Evolutionary conservation across 2,797 vertebrate genomes (phyloP), one percentile per base, ranked within the genome.

Genomic region (Lacerta bilineata): DNA sequence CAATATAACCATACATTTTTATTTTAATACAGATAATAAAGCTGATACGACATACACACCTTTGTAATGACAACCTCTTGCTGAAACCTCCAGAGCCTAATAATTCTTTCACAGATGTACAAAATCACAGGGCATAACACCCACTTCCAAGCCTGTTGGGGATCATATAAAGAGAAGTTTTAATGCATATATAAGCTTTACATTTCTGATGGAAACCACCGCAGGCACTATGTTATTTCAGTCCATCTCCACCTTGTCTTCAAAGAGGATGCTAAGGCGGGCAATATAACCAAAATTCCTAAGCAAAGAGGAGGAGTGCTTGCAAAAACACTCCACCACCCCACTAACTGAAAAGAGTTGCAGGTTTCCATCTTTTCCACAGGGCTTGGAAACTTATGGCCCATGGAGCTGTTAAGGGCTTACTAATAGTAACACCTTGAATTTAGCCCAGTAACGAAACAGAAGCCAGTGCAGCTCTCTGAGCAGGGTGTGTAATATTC

Each of bases 71-170:
- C 81, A 89, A 97, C 97, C 84, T 97, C 91, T 94, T 98, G 97
- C 68, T 0, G 96, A 94, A 94, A 97, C 95, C 97, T 95, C 96
- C 96, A 97, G 92, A 97, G 93, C 66, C 97, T 95, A 93, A 97
- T 94, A 88, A 96, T 88, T 93, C 95, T 96, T 95, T 98, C 97
- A 93, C 93, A 97, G 11, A 91, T 87, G 69, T 97, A 96, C 46
- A 98, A 8, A 68, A 96, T 72, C 85, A 97, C 27, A 72, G 97
- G 97, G 88, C 95, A 96, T 89, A 97, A 93, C 93, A 97, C 87
- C 97, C 97, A 98, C 89, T 97, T 98, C 97, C 97, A 98, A 88
- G 97, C 94, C 97, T 98, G 90, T 80, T 93, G 88, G 90, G 90
- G 92, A 92, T 91, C 41, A 92, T 86, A 92, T 76, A 85, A 81